Percentiles rank a stretch among this genome's conserved stretches.
These are phyloP conservation scores for Canis aureus DNA, from an alignment of 2,113 vertebrate species.

Conservation along the genomic window DNA sequence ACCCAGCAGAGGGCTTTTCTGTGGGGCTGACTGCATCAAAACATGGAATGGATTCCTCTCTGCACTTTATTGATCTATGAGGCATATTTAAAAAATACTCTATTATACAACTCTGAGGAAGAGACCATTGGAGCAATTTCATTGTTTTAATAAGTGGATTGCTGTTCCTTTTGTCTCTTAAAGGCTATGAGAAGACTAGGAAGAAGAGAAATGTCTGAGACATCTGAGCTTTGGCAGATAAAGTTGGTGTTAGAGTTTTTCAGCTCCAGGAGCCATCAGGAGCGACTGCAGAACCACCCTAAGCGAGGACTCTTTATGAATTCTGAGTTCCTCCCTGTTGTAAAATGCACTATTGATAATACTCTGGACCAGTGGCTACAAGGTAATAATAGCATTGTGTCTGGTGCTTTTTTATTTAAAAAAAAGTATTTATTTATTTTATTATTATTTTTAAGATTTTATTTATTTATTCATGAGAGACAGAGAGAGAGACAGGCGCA, in stretches of 20 bases:
- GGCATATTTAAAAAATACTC: background rate
- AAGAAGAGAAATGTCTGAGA: slow-evolving; percentile 90
- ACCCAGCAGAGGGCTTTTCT: background rate
- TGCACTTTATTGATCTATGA: background rate
- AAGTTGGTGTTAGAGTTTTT: slow-evolving; percentile 96
- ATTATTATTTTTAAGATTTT: too few species aligned
- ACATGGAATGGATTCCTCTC: background rate
- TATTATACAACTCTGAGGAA: background rate
- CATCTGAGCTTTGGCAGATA: slow-evolving; percentile 96
- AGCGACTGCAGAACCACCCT: slow-evolving; percentile 86
- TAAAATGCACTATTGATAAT: slow-evolving; percentile 95
- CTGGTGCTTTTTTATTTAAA: background rate
- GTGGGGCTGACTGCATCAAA: background rate
- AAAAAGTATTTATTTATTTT: too few species aligned
- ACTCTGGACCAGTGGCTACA: slow-evolving; percentile 94
- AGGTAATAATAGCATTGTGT: slow-evolving; percentile 84
- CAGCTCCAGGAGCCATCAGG: slow-evolving; percentile 91
- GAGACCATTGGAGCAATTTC: too few species aligned
- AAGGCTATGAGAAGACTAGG: slow-evolving; percentile 90
- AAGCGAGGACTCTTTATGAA: slow-evolving; percentile 92
- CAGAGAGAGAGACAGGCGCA: too few species aligned
- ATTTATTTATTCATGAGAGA: too few species aligned
- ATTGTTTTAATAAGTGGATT: background rate
- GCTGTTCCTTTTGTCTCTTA: slow-evolving; percentile 17
- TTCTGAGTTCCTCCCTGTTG: slow-evolving; percentile 96